Evolutionary conservation across 92 coral and sea anemone species (phyloP), one percentile per base, ranked within the genome.

Genomic region (Paramuricea clavata): DNA sequence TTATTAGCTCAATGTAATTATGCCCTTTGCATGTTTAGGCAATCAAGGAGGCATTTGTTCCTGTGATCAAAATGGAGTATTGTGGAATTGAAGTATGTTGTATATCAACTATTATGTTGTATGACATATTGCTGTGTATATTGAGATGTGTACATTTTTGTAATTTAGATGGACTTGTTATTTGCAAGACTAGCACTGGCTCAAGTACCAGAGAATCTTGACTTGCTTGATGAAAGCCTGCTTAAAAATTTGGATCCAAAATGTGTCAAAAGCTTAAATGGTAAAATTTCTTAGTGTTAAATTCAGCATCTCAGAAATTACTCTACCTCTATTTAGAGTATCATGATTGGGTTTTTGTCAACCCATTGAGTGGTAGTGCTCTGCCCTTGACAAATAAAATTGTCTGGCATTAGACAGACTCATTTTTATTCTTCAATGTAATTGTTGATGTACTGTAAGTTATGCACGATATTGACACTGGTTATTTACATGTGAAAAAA

Each of bases 41-140:
- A 42, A 90, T 96, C 43, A 97, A 96, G 80, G 94, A 96, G 77
- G 99, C 99, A 54, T 96, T 89, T 91, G 99, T 96, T 47, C 99
- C 99, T 31, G 95, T 96, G 22, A 96, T 96, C 70, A 96, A 94
- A 81, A 83, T 96, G 91, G 93, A 89, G 49, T 96, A 92, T 86
- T 96, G 99, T 86, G 87, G 91, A 64, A 93, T 96, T 82, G 99
- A 94, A 94, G 99, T 96, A 35, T 59, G 94, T 79, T 44, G 28
- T 13, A 19, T 19, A 4, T 3, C n/a, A 17, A 67, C 6, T 56
- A 56, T 56, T 56, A 21, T 56, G 64, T 10, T 1, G 6, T 57
- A 57, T 57, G 39, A 5, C 12, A 42, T 21, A 22, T 39, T 72
- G 3, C 7, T 31, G 1, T 71, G 77, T 71, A 0, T 32, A 76